Conservation (phyloP, 2,888 invertebrate species). For the Atethmia centrago region DNA sequence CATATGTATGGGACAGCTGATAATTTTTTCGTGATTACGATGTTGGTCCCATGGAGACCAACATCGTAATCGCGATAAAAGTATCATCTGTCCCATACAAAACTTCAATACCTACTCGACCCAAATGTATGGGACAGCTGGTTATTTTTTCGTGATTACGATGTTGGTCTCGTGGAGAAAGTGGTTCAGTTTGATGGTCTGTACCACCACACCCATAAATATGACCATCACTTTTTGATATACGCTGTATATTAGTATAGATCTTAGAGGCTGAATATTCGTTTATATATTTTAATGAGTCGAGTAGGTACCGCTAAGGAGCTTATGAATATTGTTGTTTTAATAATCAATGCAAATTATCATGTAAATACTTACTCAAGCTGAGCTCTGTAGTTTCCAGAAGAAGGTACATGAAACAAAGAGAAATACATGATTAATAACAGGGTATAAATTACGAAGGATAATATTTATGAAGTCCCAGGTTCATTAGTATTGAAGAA, state of each 20-base stretch:
- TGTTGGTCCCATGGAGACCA: too few species aligned
- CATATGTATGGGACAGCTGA: too few species aligned
- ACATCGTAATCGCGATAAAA: too few species aligned
- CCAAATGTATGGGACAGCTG: neutral
- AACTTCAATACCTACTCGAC: neutral
- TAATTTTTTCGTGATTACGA: too few species aligned
- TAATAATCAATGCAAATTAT: neutral
- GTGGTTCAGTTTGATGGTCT: neutral
- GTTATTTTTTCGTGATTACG: neutral
- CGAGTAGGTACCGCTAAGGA: neutral
- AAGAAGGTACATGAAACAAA: constrained; percentile 87
- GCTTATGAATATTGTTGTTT: neutral
- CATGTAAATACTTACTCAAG: constrained; percentile 90
- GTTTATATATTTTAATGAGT: neutral
- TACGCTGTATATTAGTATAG: too few species aligned
- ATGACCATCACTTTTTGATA: neutral
- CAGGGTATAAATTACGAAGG: neutral
- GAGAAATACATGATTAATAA: constrained; percentile 68
- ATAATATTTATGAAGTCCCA: neutral
- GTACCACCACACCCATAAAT: neutral
- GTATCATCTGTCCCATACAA: neutral
- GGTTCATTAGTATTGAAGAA: too few species aligned
- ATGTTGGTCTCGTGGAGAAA: neutral
- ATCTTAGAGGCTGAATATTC: too few species aligned
- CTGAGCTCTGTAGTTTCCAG: constrained; percentile 88